Evolutionary conservation across 2,797 vertebrate genomes (phyloP), one percentile per base, ranked within the genome.

Genomic region (Tiaroga cobitis): DNA sequence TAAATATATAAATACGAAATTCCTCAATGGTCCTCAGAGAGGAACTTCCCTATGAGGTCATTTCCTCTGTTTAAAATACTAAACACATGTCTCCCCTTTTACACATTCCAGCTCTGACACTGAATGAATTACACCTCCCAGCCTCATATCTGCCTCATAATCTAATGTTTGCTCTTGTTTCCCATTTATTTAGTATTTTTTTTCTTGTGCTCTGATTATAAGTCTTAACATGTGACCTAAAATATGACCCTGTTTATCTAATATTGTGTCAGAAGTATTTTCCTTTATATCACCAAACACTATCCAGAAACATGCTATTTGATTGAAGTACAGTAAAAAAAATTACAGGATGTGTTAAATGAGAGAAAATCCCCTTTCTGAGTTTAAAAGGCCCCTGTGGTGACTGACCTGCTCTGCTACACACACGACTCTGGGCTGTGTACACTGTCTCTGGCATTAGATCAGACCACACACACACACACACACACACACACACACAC

Each of bases 1-100:
- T 86, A 84, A 85, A 86, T 63, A 81, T 81, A 83, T 59, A 83
- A 51, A 80, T 37, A 29, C 43, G 32, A 79, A 83, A 89, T 87
- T 86, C 89, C 81, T 85, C 39, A 80, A 51, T 74, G 49, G 56
- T 74, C 77, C 84, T 78, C 61, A 70, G 86, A 88, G 89, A 49
- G 82, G 87, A 84, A 84, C 89, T 87, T 90, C 83, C 87, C 86
- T 86, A 78, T 91, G 89, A 91, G 81, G 88, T 90, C 29, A 92
- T 90, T 89, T 90, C 88, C 88, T 89, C 18, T 82, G 69, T 85
- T 89, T 81, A 82, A 85, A 88, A 90, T 87, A 73, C 81, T 87
- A 72, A 89, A 87, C 85, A 83, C 87, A 85, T 86, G 87, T 86
- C 41, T 80, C 56, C 16, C 72, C 32, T 86, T 89, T 82, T 81